phyloP scores from a whole-genome alignment of 2,113 vertebrate genomes.

The Glaucidium brasilianum region DNA sequence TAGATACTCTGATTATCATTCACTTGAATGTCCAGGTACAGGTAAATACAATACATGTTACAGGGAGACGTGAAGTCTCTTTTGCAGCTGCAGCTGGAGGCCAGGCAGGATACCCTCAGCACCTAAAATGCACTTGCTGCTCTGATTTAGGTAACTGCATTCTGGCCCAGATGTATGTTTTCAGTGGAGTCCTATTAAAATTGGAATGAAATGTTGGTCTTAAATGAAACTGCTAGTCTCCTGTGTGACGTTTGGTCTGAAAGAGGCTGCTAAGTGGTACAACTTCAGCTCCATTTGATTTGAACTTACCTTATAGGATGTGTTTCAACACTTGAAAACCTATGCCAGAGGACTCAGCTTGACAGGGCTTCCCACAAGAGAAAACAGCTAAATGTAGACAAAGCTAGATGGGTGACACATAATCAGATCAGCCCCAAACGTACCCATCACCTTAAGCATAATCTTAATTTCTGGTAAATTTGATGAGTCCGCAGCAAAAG shows the following conservation, averaged over 20 bases:
- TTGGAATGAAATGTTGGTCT: not conserved
- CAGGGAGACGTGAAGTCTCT: not conserved
- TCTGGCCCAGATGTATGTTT: not conserved
- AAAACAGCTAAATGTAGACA: not conserved
- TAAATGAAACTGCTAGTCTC: not conserved
- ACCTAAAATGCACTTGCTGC: not conserved
- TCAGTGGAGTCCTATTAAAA: not conserved
- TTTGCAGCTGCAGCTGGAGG: not conserved
- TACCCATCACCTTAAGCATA: not conserved
- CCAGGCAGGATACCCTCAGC: not conserved
- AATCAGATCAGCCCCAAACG: not conserved
- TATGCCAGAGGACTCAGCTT: not conserved
- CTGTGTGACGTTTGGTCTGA: not conserved
- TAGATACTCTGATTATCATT: not conserved
- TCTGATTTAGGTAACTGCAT: not conserved
- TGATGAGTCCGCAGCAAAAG: slow-evolving; percentile 16
- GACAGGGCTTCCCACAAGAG: not conserved
- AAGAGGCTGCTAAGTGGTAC: not conserved
- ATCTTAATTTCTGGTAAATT: slow-evolving; percentile 9
- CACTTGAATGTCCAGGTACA: not conserved
- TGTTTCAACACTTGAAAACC: not conserved
- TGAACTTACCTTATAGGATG: not conserved
- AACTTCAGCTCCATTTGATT: not conserved
- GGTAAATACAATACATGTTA: not conserved
- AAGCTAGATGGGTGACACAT: not conserved